Conservation (phyloP, 2,888 invertebrate genomes). For the Netelia inedita region DNA sequence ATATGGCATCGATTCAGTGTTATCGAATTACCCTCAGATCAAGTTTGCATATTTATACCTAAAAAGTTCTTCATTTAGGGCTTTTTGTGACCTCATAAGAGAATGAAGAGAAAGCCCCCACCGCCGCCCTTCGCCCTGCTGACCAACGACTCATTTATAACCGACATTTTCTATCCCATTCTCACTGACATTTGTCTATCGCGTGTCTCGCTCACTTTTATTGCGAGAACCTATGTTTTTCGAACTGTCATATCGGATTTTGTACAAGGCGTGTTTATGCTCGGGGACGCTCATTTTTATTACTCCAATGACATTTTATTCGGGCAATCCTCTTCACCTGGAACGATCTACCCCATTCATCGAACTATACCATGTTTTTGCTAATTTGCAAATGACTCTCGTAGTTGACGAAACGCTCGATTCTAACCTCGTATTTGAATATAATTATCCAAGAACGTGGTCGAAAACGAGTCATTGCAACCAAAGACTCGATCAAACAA, state of each 20-base stretch:
- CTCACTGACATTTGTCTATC: constrained; percentile 15
- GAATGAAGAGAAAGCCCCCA: too few species aligned
- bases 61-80: too few species aligned
- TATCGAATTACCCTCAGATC: too few species aligned
- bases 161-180: constrained; percentile 36
- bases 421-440: too few species aligned
- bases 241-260: constrained; percentile 41
- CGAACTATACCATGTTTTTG: constrained; percentile 19
- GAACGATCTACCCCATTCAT: constrained; percentile 24
- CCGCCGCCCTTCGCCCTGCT: background rate
- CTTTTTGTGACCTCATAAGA: too few species aligned
- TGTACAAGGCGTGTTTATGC: constrained; percentile 48
- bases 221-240: constrained; percentile 51
- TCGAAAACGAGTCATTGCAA: too few species aligned
- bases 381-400: background rate
- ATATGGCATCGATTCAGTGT: too few species aligned
- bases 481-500: too few species aligned
- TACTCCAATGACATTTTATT: constrained; percentile 32
- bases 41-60: too few species aligned
- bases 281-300: constrained; percentile 45
- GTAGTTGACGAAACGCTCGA: background rate
- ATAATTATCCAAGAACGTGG: too few species aligned
- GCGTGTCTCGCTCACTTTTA: constrained; percentile 47
- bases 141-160: constrained; percentile 19
- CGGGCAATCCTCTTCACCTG: constrained; percentile 2